Percentiles rank a stretch among this genome's conserved stretches.
These are phyloP conservation scores for Sinohyriopsis cumingii DNA, from an alignment of 2,888 invertebrate species.

Conservation along the genomic window DNA sequence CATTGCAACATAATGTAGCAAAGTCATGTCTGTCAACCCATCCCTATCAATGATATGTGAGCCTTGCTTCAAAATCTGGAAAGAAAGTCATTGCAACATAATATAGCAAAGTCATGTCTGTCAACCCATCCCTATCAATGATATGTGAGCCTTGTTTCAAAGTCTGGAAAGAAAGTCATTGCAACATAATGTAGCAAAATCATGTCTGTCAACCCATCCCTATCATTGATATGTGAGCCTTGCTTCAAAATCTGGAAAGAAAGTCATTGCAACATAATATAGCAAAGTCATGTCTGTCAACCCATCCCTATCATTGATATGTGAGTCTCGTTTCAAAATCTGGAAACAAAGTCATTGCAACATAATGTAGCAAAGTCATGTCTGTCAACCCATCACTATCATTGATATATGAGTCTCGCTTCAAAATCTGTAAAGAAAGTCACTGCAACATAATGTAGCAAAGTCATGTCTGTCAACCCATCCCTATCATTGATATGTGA, in stretches of 20 bases:
- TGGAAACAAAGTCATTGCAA: conserved; percentile 41
- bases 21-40: conserved; percentile 74
- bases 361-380: conserved; percentile 75
- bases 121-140: conserved; percentile 74
- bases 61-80: conserved; percentile 72
- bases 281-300: conserved; percentile 75
- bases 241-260: conserved; percentile 70
- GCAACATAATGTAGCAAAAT: conserved; percentile 73
- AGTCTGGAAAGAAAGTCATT: conserved; percentile 62
- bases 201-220: conserved; percentile 75
- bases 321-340: conserved; percentile 72
- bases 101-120: conserved; percentile 75
- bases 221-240: conserved; percentile 73
- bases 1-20: conserved; percentile 71
- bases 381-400: conserved; percentile 75
- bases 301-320: conserved; percentile 74
- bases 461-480: conserved; percentile 74
- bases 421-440: conserved; percentile 68
- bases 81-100: conserved; percentile 58
- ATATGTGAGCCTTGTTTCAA: conserved; percentile 72
- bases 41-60: conserved; percentile 74
- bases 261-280: conserved; percentile 67
- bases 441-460: conserved; percentile 71
- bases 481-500: conserved; percentile 74
- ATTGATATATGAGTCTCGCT: conserved; percentile 73